A percentile compares a stretch with the other conserved stretches of the same genome.
Evolutionary conservation across 2,888 invertebrate genomes (phyloP).

Genomic region (Tetheella fluctuosa): DNA sequence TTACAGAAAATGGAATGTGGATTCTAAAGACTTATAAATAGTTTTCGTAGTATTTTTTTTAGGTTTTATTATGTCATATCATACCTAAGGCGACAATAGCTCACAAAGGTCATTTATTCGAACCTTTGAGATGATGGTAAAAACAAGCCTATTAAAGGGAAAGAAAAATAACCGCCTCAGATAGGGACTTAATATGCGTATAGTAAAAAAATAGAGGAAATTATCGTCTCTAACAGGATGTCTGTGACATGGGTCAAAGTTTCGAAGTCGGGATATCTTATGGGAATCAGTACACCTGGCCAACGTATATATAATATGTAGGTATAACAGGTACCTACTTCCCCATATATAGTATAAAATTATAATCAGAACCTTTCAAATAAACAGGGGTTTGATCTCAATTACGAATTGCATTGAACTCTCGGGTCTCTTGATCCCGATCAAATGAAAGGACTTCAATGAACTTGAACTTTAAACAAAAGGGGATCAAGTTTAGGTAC

Average conservation of each 20-base stretch:
- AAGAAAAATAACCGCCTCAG: no score
- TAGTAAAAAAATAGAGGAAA: background rate
- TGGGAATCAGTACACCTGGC: background rate
- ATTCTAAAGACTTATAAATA: no score
- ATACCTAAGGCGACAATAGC: no score
- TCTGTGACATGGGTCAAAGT: no score
- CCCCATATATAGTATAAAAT: background rate
- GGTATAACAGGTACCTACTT: background rate
- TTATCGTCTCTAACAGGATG: no score
- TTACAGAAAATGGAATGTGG: no score
- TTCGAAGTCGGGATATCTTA: background rate
- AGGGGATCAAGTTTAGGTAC: background rate
- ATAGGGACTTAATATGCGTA: no score
- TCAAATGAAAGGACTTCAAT: background rate
- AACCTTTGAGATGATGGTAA: no score
- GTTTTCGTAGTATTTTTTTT: no score
- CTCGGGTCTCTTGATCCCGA: background rate
- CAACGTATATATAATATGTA: background rate
- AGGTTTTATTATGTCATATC: no score
- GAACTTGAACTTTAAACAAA: constrained; percentile 1
- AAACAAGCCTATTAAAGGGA: no score
- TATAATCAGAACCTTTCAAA: background rate
- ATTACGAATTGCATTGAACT: background rate
- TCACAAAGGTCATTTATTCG: no score
- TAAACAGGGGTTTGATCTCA: background rate